phyloP scores from a whole-genome alignment of 1,140 invertebrate genomes.

The Tetramorium simillimum region DNA sequence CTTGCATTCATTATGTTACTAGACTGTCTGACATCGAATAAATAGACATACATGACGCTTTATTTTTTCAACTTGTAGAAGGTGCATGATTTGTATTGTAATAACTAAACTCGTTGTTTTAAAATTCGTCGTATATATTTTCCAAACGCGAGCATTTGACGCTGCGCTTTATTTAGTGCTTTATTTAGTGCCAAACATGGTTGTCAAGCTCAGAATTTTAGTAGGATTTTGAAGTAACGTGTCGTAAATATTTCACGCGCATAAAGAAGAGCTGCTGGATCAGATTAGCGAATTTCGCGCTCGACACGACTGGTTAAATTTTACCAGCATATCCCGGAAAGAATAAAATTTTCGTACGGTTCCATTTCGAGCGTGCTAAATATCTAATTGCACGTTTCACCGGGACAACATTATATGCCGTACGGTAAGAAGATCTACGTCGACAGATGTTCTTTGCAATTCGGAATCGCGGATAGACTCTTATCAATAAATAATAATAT shows the following conservation, averaged over 20 bases:
- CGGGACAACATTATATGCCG: not conserved
- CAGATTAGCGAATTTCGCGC: not conserved
- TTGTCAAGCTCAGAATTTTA: constrained; percentile 6
- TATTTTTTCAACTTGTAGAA: no score
- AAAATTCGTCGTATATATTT: not conserved
- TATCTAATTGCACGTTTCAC: not conserved
- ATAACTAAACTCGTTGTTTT: not conserved
- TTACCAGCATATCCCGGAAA: not conserved
- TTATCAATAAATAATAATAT: constrained; percentile 29
- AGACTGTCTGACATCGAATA: no score
- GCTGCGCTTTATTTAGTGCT: not conserved
- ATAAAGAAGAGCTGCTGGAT: constrained; percentile 8
- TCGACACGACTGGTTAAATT: constrained; percentile 12
- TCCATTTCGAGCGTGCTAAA: not conserved
- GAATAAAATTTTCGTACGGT: not conserved
- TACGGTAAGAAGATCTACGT: not conserved
- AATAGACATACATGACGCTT: no score
- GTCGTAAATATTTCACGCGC: not conserved
- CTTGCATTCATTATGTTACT: no score
- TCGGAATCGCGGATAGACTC: not conserved
- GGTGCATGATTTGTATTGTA: not conserved
- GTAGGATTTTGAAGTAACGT: not conserved
- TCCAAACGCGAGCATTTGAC: not conserved
- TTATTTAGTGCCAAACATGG: not conserved
- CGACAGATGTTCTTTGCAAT: not conserved